These are phyloP conservation scores for Syrphus vitripennis DNA, from an alignment of 2,888 invertebrate species.

Conservation along the genomic window DNA sequence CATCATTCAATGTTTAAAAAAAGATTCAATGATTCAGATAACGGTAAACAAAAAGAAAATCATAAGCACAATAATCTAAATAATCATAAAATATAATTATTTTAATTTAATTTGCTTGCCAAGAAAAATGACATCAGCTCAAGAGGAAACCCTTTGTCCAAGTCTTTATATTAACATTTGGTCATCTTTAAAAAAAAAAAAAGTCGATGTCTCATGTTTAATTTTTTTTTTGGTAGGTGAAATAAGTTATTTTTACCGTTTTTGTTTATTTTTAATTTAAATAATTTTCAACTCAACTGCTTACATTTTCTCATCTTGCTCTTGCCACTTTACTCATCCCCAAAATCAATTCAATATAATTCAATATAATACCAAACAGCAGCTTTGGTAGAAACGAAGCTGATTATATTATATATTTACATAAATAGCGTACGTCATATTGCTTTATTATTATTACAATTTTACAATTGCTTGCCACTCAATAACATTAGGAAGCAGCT, in stretches of 20 bases:
- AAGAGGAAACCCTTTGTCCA: not conserved
- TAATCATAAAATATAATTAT: not conserved
- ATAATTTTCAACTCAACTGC: not conserved
- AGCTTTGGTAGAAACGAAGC: slow-evolving; percentile 28
- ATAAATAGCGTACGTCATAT: slow-evolving; percentile 23
- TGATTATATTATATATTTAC: slow-evolving; percentile 45
- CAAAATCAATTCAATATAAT: no score
- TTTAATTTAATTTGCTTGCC: not conserved
- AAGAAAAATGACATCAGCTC: slow-evolving; percentile 58
- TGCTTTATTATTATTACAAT: slow-evolving; percentile 46
- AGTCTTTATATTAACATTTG: not conserved
- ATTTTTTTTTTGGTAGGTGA: not conserved
- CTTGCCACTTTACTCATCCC: slow-evolving; percentile 2
- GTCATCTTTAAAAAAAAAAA: not conserved
- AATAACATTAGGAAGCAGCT: slow-evolving; percentile 52
- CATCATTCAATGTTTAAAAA: not conserved
- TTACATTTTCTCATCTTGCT: not conserved
- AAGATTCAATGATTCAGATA: not conserved
- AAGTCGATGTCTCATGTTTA: slow-evolving; percentile 28
- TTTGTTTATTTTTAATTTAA: not conserved
- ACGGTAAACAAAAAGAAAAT: not conserved
- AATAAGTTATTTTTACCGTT: not conserved
- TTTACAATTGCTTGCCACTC: slow-evolving; percentile 19
- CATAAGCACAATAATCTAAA: not conserved
- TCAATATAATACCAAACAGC: not conserved